Conservation (phyloP, 1,140 invertebrate species). For the Plectrocnemia conspersa region DNA sequence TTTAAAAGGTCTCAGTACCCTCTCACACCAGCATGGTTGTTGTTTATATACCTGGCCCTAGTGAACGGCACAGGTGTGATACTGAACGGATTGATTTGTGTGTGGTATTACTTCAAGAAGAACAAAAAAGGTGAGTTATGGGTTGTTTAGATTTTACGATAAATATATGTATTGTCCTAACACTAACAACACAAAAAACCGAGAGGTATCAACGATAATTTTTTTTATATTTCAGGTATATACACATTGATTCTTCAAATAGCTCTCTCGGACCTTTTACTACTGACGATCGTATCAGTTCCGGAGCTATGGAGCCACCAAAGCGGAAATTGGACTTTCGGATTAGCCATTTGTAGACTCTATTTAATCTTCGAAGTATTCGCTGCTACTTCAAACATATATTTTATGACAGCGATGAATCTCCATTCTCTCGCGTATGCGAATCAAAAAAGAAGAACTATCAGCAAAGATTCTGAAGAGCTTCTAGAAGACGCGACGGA, state of each 20-base stretch:
- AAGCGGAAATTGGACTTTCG: slow-evolving; percentile 48
- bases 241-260: slow-evolving; percentile 51
- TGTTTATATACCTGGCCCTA: slow-evolving; percentile 23
- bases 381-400: slow-evolving; percentile 49
- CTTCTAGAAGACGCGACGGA: slow-evolving; percentile 35
- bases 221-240: slow-evolving; percentile 44
- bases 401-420: slow-evolving; percentile 50
- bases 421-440: slow-evolving; percentile 53
- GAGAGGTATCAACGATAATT: neutral
- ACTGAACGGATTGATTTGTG: slow-evolving; percentile 22
- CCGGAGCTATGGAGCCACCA: slow-evolving; percentile 50
- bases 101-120: slow-evolving; percentile 19
- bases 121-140: slow-evolving; percentile 16
- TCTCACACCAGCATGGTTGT: slow-evolving; percentile 17
- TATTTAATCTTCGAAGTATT: slow-evolving; percentile 52
- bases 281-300: slow-evolving; percentile 43
- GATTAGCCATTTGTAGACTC: slow-evolving; percentile 44
- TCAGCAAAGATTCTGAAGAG: slow-evolving; percentile 49
- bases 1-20: slow-evolving; percentile 9
- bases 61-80: slow-evolving; percentile 27
- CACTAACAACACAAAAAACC: neutral
- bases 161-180: neutral
- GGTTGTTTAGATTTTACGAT: neutral
- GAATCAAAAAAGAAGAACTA: slow-evolving; percentile 44
- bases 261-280: slow-evolving; percentile 46